A percentile compares a stretch with the other conserved stretches of the same genome.
These are phyloP conservation scores for Druceiella hillmani DNA, from an alignment of 2,888 invertebrate genomes.

Conservation along the genomic window DNA sequence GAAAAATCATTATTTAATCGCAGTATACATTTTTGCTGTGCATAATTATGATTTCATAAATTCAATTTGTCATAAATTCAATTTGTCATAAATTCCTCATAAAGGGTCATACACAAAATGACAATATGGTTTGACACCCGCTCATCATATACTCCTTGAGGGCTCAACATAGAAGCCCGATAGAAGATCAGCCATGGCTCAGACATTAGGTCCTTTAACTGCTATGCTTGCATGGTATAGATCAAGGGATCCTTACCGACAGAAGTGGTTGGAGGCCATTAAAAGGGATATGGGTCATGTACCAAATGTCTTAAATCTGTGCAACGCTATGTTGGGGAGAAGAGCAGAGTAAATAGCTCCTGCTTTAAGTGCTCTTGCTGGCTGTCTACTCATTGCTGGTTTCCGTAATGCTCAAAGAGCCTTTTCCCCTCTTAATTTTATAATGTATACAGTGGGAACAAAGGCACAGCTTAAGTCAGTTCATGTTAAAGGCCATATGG, in stretches of 20 bases:
- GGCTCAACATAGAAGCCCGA: conserved; percentile 11
- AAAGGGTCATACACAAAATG: too few relatives aligned
- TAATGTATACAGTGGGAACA: too few relatives aligned
- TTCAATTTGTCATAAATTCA: too few relatives aligned
- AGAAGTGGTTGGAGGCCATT: conserved; percentile 11
- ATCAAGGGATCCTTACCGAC: conserved; percentile 8
- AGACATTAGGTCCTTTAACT: conserved; percentile 11
- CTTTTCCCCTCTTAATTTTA: conserved; percentile 7
- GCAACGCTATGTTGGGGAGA: conserved; percentile 6
- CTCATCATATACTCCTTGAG: conserved; percentile 9
- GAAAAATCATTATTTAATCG: too few relatives aligned
- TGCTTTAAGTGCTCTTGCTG: conserved; percentile 8
- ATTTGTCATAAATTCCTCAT: too few relatives aligned
- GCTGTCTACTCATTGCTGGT: conserved; percentile 3
- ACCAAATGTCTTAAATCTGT: conserved; percentile 3
- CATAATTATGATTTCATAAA: too few relatives aligned
- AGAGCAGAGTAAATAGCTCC: conserved; percentile 11
- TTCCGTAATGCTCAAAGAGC: conserved; percentile 11
- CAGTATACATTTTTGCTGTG: too few relatives aligned
- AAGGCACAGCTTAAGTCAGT: neutral
- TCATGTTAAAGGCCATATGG: too few relatives aligned
- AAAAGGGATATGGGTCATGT: conserved; percentile 9
- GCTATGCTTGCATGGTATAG: conserved; percentile 2
- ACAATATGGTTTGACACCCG: conserved; percentile 8
- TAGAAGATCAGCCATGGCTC: conserved; percentile 11